phyloP scores from a whole-genome alignment of 2,888 invertebrate species.

The Drosophila monieri region DNA sequence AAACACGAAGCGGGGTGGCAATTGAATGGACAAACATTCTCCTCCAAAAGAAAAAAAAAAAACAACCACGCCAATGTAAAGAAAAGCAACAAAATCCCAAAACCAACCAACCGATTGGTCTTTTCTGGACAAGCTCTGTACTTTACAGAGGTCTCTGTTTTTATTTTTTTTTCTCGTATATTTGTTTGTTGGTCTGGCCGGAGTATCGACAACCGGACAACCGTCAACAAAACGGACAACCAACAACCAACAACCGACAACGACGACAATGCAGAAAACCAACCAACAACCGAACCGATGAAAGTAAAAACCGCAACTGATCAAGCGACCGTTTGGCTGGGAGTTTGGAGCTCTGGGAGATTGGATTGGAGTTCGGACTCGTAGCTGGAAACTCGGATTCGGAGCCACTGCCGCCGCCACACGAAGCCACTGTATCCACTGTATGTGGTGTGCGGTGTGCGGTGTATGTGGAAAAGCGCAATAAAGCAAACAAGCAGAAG shows the following conservation, averaged over 20 bases:
- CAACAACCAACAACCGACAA: constrained; percentile 17
- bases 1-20: constrained; percentile 51
- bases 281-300: constrained; percentile 80
- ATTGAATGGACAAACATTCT: constrained; percentile 58
- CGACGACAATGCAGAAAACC: background rate
- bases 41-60: background rate
- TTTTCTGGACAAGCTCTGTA: constrained; percentile 19
- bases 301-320: constrained; percentile 84
- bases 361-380: constrained; percentile 2
- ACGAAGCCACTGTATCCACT: constrained; percentile 7
- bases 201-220: background rate
- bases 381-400: constrained; percentile 1
- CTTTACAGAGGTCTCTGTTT: background rate
- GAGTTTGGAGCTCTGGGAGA: constrained; percentile 60
- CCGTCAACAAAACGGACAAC: background rate
- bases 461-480: constrained; percentile 59
- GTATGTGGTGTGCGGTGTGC: too few species aligned
- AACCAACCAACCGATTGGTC: constrained; percentile 36
- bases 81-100: constrained; percentile 23
- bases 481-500: constrained; percentile 68
- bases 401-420: background rate
- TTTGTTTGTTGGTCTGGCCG: constrained; percentile 2
- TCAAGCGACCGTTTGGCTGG: constrained; percentile 72
- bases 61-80: constrained; percentile 12
- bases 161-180: background rate